phyloP scores from a whole-genome alignment of 2,888 invertebrate species.

The Luperina testacea region DNA sequence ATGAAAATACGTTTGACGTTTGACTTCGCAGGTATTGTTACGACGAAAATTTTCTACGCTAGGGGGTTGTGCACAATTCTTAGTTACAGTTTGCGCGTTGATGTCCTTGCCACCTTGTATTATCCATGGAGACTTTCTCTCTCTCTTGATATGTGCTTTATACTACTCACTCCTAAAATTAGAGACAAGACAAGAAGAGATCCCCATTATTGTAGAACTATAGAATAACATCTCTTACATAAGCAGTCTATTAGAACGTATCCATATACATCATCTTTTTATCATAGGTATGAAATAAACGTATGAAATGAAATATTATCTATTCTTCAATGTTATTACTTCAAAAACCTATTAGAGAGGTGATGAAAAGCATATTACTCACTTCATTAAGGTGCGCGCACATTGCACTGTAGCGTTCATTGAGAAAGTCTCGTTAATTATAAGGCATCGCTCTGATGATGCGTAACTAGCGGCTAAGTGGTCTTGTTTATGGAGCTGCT shows the following conservation, averaged over 20 bases:
- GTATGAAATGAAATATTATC: conserved; percentile 10
- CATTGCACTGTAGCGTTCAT: conserved; percentile 60
- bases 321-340: conserved; percentile 10
- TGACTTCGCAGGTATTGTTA: too few species aligned
- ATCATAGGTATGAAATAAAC: not conserved
- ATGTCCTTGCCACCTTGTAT: not conserved
- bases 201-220: too few species aligned
- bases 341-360: conserved; percentile 27
- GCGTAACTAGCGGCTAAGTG: conserved; percentile 43
- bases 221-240: not conserved
- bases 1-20: too few species aligned
- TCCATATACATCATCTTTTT: not conserved
- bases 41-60: too few species aligned
- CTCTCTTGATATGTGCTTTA: not conserved
- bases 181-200: not conserved
- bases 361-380: conserved; percentile 40
- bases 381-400: conserved; percentile 64
- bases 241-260: not conserved
- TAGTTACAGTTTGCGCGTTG: too few species aligned
- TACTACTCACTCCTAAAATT: not conserved
- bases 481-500: conserved; percentile 20
- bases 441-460: conserved; percentile 56
- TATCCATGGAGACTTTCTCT: not conserved
- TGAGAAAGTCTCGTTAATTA: conserved; percentile 73
- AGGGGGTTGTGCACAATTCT: too few species aligned